Conservation (phyloP, 2,113 vertebrate species). For the Spea bombifrons region DNA sequence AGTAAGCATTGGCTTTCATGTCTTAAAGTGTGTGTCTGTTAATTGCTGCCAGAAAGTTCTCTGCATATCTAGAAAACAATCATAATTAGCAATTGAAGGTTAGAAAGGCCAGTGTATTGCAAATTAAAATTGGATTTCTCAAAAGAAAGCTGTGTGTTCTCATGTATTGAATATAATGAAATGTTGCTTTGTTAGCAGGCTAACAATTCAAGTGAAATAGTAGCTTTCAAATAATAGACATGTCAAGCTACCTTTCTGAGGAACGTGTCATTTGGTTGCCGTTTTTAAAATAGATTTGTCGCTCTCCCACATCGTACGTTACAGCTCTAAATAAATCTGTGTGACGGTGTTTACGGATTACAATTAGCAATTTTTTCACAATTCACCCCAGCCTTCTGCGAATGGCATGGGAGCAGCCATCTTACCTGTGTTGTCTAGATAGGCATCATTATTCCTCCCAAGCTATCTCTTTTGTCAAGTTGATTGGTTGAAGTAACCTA, state of each 20-base stretch:
- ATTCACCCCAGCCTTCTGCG: too few relatives aligned
- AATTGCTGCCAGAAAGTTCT: constrained; percentile 45
- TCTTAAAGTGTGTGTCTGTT: constrained; percentile 45
- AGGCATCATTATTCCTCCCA: too few relatives aligned
- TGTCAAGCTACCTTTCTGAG: background rate
- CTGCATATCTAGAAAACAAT: constrained; percentile 31
- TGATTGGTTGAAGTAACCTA: too few relatives aligned
- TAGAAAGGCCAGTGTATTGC: constrained; percentile 35
- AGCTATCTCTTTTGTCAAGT: too few relatives aligned
- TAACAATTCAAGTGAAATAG: constrained; percentile 10
- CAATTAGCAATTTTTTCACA: too few relatives aligned
- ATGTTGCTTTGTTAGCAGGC: background rate
- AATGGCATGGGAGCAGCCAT: too few relatives aligned
- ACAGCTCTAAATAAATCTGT: too few relatives aligned
- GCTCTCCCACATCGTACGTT: too few relatives aligned
- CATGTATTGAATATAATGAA: constrained; percentile 12
- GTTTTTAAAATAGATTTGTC: too few relatives aligned
- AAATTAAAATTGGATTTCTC: constrained; percentile 41
- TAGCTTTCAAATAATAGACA: constrained; percentile 15
- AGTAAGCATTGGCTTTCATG: constrained; percentile 47
- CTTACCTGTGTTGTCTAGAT: too few relatives aligned
- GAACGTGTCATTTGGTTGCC: too few relatives aligned
- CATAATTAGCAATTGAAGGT: constrained; percentile 48
- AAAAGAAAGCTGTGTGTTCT: constrained; percentile 32
- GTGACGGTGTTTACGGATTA: too few relatives aligned